phyloP scores from a whole-genome alignment of 37 sponge, comb jelly and placozoan genomes.

The Cliona cf. orientalis region DNA sequence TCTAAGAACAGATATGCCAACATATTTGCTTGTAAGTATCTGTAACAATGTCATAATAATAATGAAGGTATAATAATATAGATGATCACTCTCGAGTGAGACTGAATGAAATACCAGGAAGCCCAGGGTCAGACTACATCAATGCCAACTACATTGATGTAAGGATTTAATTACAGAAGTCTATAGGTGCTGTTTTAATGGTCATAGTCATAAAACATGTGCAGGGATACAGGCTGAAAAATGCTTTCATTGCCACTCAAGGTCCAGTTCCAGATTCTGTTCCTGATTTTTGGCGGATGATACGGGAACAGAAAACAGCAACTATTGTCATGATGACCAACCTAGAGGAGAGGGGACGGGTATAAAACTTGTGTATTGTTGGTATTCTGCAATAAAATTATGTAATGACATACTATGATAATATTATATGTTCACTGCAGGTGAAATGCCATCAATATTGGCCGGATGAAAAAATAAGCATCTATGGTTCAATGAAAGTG shows the following conservation, averaged over 20 bases:
- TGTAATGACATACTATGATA: not conserved
- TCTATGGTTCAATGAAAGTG: constrained; percentile 62
- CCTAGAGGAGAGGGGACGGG: constrained; percentile 87
- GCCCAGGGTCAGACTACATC: constrained; percentile 89
- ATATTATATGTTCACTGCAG: constrained; percentile 16
- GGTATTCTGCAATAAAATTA: too few relatives aligned
- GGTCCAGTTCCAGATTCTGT: constrained; percentile 88
- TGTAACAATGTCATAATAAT: too few relatives aligned
- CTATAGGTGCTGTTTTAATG: too few relatives aligned
- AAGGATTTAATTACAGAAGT: too few relatives aligned
- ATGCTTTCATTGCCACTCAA: constrained; percentile 79
- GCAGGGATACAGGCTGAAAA: constrained; percentile 41
- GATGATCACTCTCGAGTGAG: constrained; percentile 93
- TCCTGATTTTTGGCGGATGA: constrained; percentile 94
- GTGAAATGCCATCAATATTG: constrained; percentile 90
- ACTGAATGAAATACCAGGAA: constrained; percentile 56
- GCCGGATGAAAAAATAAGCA: constrained; percentile 56
- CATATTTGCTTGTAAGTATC: constrained; percentile 83
- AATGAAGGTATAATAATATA: too few relatives aligned
- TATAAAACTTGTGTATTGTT: too few relatives aligned
- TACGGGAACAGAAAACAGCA: constrained; percentile 81
- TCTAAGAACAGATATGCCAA: constrained; percentile 94
- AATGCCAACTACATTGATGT: constrained; percentile 94
- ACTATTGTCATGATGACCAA: constrained; percentile 95
- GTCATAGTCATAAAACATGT: too few relatives aligned